A percentile compares a stretch with the other conserved stretches of the same genome.
These are phyloP conservation scores for Cremastobaeus sp. DNA, from an alignment of 2,888 invertebrate species.

Conservation along the genomic window DNA sequence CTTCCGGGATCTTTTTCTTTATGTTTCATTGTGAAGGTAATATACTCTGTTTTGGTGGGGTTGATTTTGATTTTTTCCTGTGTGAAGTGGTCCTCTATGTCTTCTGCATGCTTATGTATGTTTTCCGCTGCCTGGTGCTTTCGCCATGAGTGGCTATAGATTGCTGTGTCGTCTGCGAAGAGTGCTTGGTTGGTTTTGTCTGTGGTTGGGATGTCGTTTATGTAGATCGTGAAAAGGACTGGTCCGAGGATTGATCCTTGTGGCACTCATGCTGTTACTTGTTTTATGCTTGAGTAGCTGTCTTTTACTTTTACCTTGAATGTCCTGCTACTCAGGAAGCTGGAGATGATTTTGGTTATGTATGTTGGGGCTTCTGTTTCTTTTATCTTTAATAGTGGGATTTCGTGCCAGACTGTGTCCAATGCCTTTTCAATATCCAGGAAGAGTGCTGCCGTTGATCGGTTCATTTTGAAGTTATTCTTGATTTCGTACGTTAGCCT, in stretches of 20 bases:
- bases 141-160: too few relatives aligned
- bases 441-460: conserved; percentile 55
- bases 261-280: conserved; percentile 26
- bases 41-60: too few relatives aligned
- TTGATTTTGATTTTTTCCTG: too few relatives aligned
- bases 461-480: conserved; percentile 60
- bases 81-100: too few relatives aligned
- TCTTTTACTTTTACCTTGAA: conserved; percentile 29
- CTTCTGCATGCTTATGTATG: too few relatives aligned
- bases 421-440: conserved; percentile 64
- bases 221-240: too few relatives aligned
- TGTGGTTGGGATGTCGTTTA: too few relatives aligned
- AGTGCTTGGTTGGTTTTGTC: too few relatives aligned
- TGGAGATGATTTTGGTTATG: conserved; percentile 1
- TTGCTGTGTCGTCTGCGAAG: too few relatives aligned
- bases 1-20: too few relatives aligned
- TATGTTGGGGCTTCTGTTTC: conserved; percentile 7
- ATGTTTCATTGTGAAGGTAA: too few relatives aligned
- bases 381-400: conserved; percentile 50
- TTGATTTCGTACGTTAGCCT: conserved; percentile 59
- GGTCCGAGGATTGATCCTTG: conserved; percentile 20
- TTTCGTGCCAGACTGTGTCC: conserved; percentile 62
- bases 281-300: not conserved
- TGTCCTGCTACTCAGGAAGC: conserved; percentile 7
- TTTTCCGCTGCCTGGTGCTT: too few relatives aligned